Percentiles rank a stretch among this genome's conserved stretches.
Evolutionary conservation across 2,113 vertebrate species (phyloP).

Genomic region (Furnarius figulus): DNA sequence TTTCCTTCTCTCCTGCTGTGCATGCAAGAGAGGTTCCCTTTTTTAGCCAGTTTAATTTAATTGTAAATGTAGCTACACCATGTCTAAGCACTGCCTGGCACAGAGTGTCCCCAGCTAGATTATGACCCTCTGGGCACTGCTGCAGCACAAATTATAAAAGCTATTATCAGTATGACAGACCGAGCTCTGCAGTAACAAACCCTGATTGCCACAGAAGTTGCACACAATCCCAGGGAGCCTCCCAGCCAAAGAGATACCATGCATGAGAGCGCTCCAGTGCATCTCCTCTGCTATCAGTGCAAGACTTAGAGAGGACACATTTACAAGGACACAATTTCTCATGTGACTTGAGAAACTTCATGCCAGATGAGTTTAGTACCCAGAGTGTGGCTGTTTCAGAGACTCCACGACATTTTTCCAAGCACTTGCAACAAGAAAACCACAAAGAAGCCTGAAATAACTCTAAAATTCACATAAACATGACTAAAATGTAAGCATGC

Average conservation of each 20-base stretch:
- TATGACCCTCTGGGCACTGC: neutral
- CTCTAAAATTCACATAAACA: neutral
- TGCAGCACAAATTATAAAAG: neutral
- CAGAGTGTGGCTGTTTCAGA: neutral
- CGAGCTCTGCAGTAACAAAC: neutral
- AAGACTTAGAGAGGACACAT: accelerated
- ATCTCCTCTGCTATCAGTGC: neutral
- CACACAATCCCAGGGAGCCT: neutral
- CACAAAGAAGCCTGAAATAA: neutral
- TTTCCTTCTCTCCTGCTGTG: neutral
- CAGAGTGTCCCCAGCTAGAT: neutral
- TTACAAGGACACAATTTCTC: neutral
- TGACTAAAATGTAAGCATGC: neutral
- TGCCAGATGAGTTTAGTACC: neutral
- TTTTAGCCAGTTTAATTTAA: neutral
- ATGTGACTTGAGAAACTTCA: neutral
- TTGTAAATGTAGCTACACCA: neutral
- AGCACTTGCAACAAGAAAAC: neutral
- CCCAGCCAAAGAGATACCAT: neutral
- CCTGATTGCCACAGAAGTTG: neutral
- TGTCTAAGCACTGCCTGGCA: neutral
- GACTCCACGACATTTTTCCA: neutral
- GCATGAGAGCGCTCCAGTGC: neutral
- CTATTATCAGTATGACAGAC: neutral
- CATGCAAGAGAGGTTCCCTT: neutral